Conservation (phyloP, 2,113 vertebrate genomes). For the Pipa parva region DNA sequence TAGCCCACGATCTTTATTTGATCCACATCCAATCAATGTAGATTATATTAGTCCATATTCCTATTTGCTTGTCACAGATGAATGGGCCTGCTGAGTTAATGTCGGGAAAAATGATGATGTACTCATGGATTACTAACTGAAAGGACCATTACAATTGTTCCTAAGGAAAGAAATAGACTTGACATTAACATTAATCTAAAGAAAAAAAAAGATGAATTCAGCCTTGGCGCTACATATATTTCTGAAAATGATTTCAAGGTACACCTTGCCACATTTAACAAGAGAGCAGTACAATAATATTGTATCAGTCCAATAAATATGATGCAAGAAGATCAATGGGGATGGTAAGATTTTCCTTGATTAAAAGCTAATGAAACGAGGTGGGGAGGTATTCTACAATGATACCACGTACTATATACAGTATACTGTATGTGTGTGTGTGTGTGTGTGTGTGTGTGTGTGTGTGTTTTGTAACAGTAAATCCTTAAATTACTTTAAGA, state of each 20-base stretch:
- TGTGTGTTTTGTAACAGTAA: conserved; percentile 2
- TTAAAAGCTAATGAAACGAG: neutral
- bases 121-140: conserved; percentile 44
- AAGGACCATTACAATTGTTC: conserved; percentile 49
- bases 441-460: too few species aligned
- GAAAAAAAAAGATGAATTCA: conserved; percentile 45
- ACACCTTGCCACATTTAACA: conserved; percentile 44
- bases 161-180: conserved; percentile 43
- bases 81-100: conserved; percentile 35
- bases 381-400: conserved; percentile 2
- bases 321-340: conserved; percentile 7
- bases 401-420: conserved; percentile 1
- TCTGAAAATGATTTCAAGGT: conserved; percentile 44
- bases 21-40: conserved; percentile 41
- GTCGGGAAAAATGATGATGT: conserved; percentile 28
- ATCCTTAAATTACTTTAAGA: conserved; percentile 44
- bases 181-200: conserved; percentile 46
- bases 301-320: conserved; percentile 22
- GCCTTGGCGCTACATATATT: conserved; percentile 36
- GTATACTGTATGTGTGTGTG: accelerated
- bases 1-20: conserved; percentile 13
- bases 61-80: conserved; percentile 40
- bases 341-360: conserved; percentile 12
- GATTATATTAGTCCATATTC: conserved; percentile 33
- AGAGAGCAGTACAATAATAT: neutral